phyloP scores from a whole-genome alignment of 2,113 vertebrate species.

The Clarias gariepinus region DNA sequence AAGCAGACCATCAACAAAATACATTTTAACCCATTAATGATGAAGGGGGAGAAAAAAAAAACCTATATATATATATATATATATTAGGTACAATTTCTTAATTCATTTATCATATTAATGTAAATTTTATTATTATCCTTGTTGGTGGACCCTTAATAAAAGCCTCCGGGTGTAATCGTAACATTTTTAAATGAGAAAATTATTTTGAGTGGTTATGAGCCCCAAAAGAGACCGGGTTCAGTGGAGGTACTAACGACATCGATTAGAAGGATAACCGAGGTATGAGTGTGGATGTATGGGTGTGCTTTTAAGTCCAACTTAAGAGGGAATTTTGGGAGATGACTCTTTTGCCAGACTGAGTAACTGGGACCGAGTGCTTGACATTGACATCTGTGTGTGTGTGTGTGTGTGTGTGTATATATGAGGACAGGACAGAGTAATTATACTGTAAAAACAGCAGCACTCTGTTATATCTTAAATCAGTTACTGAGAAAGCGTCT shows the following conservation, averaged over 20 bases:
- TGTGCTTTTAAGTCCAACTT: too few species aligned
- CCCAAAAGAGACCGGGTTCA: too few species aligned
- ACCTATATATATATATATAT: neutral
- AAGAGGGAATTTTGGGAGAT: too few species aligned
- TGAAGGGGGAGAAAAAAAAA: too few species aligned
- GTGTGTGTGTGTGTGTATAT: constrained; percentile 31
- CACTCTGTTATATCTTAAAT: constrained; percentile 51
- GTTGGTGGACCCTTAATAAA: neutral
- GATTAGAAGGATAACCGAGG: too few species aligned
- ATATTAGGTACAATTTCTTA: neutral
- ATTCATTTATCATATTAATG: neutral
- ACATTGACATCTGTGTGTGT: constrained; percentile 40
- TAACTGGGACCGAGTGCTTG: constrained; percentile 66
- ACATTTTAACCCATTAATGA: neutral
- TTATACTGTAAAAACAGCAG: constrained; percentile 28
- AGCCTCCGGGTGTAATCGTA: neutral
- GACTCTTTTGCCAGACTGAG: too few species aligned
- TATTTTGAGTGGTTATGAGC: too few species aligned
- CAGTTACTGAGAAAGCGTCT: constrained; percentile 49
- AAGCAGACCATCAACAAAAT: neutral
- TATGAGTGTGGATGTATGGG: too few species aligned
- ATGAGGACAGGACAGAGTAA: constrained; percentile 33
- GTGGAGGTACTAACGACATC: too few species aligned
- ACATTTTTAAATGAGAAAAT: neutral
- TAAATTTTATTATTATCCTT: neutral